A percentile compares a stretch with the other conserved stretches of the same genome.
Conservation (phyloP, 2,888 invertebrate species). For the Dione vanillae region DNA sequence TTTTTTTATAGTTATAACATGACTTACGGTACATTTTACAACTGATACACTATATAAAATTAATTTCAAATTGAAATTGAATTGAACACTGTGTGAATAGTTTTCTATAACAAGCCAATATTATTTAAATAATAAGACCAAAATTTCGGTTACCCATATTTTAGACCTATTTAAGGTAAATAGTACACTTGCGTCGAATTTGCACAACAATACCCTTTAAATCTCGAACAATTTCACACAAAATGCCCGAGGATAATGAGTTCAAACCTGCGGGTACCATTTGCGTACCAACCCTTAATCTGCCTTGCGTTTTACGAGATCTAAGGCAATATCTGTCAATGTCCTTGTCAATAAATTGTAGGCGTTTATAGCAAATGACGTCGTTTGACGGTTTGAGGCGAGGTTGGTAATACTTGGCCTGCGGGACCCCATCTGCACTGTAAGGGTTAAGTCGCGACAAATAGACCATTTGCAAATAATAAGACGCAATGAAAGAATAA, state of each 20-base stretch:
- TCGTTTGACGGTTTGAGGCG: constrained; percentile 80
- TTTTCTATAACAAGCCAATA: too few species aligned
- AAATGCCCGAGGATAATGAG: constrained; percentile 67
- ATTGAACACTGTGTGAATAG: too few species aligned
- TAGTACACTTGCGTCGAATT: constrained; percentile 51
- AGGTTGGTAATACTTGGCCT: constrained; percentile 76
- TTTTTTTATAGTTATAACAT: too few species aligned
- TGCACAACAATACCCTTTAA: constrained; percentile 64
- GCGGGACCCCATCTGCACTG: constrained; percentile 78
- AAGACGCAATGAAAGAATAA: constrained; percentile 84
- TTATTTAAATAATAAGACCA: not conserved
- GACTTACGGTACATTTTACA: too few species aligned
- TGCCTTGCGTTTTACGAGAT: constrained; percentile 81
- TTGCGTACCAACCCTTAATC: constrained; percentile 81
- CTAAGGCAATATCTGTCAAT: constrained; percentile 82
- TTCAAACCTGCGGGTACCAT: constrained; percentile 71
- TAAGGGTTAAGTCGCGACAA: constrained; percentile 84
- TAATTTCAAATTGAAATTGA: too few species aligned
- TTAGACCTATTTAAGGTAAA: constrained; percentile 32
- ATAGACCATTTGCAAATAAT: constrained; percentile 84
- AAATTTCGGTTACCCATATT: constrained; percentile 18
- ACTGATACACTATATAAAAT: too few species aligned
- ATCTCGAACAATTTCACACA: constrained; percentile 60
- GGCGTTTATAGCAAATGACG: constrained; percentile 78
- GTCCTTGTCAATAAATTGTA: constrained; percentile 83